Evolutionary conservation across 2,113 vertebrate species (phyloP).

Genomic region (Serinus canaria): DNA sequence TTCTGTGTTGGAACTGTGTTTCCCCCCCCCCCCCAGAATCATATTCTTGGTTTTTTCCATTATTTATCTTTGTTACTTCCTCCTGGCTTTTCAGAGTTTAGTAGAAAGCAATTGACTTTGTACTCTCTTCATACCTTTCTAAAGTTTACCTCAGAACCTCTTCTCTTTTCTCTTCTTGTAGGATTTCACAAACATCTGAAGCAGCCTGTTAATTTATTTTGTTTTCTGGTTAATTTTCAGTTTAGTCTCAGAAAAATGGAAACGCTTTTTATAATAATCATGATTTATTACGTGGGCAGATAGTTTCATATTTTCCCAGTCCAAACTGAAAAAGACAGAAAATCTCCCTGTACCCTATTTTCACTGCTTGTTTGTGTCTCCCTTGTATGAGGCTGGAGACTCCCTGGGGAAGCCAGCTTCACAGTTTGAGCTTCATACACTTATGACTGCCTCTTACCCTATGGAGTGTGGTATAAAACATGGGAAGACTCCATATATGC

Average conservation of each 20-base stretch:
- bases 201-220: neutral
- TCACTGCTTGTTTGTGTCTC: constrained; percentile 18
- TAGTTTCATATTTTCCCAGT: neutral
- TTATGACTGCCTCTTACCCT: constrained; percentile 36
- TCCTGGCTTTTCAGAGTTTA: neutral
- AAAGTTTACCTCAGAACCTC: neutral
- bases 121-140: neutral
- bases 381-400: neutral
- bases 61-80: neutral
- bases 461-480: constrained; percentile 18
- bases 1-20: neutral
- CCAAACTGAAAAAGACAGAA: neutral
- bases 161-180: neutral
- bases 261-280: neutral
- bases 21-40: fast-evolving
- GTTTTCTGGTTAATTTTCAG: neutral
- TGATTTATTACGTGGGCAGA: neutral
- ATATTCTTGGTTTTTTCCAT: neutral
- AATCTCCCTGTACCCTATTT: neutral
- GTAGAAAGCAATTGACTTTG: neutral
- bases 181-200: neutral
- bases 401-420: constrained; percentile 34
- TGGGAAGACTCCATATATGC: constrained; percentile 15
- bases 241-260: neutral
- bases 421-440: neutral